Conservation (phyloP, 2,797 vertebrate genomes). For the Glossophaga mutica region DNA sequence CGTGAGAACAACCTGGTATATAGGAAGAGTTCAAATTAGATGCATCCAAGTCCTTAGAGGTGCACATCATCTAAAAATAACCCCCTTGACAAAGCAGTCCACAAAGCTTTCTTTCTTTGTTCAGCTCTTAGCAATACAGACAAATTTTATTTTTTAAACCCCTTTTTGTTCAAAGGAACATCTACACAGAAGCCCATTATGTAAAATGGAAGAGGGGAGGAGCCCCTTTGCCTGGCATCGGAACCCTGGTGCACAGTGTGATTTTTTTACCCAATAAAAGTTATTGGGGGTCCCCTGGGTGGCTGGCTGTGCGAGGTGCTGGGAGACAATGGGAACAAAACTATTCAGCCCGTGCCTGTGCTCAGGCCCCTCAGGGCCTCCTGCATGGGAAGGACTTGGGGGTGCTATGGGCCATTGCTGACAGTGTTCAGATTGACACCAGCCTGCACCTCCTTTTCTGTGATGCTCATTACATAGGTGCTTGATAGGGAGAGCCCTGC, state of each 20-base stretch:
- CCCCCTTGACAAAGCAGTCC: slow-evolving; percentile 69
- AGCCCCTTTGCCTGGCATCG: not conserved
- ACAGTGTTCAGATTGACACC: not conserved
- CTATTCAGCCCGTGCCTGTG: not conserved
- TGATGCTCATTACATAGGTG: not conserved
- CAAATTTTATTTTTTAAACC: not conserved
- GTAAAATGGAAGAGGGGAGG: not conserved
- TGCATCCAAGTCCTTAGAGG: slow-evolving; percentile 20
- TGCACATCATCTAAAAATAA: slow-evolving; percentile 62
- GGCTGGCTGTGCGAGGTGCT: not conserved
- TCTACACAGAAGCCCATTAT: not conserved
- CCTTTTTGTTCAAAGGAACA: not conserved
- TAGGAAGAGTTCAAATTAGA: slow-evolving; percentile 71
- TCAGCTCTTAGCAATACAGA: slow-evolving; percentile 82
- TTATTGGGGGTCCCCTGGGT: not conserved
- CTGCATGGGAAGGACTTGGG: not conserved
- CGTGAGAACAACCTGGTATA: slow-evolving; percentile 60
- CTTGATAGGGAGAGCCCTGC: not conserved
- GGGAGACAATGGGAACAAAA: not conserved
- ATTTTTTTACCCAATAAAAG: not conserved
- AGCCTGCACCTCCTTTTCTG: not conserved
- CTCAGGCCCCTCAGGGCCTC: not conserved
- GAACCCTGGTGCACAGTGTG: not conserved
- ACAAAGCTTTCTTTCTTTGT: slow-evolving; percentile 49
- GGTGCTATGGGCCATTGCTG: not conserved